Conservation (phyloP, 1,140 invertebrate genomes). For the Leguminivora glycinivorella region DNA sequence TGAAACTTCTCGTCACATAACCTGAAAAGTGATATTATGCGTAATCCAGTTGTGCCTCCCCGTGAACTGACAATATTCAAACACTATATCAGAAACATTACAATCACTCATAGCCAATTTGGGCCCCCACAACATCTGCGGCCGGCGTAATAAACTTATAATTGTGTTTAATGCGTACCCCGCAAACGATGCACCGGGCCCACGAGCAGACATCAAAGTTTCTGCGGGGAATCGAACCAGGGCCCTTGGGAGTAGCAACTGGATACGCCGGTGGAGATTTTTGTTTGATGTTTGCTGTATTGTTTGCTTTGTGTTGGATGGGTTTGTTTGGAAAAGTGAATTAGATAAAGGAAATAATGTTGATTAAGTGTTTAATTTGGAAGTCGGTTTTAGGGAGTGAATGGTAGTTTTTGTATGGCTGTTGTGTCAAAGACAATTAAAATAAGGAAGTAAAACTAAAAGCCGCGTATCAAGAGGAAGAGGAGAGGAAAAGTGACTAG, state of each 20-base stretch:
- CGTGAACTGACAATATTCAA: not conserved
- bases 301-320: slow-evolving; percentile 23
- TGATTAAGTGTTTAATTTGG: slow-evolving; percentile 10
- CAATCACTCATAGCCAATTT: slow-evolving; percentile 27
- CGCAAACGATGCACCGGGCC: slow-evolving; percentile 6
- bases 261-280: slow-evolving; percentile 22
- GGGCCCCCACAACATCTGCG: slow-evolving; percentile 29
- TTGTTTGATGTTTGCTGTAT: slow-evolving; percentile 24
- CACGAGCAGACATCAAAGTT: slow-evolving; percentile 25
- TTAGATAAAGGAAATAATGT: slow-evolving; percentile 16
- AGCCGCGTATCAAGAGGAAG: too few species aligned
- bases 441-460: too few species aligned
- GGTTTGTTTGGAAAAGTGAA: slow-evolving; percentile 21
- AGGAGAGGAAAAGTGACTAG: too few species aligned
- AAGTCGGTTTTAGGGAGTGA: not conserved
- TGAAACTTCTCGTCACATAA: not conserved
- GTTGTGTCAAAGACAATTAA: not conserved
- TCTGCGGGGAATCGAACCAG: slow-evolving; percentile 8
- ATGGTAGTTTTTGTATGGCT: not conserved
- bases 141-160: slow-evolving; percentile 32
- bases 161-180: slow-evolving; percentile 33
- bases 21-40: not conserved
- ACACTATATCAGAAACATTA: slow-evolving; percentile 8
- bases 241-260: slow-evolving; percentile 16
- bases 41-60: not conserved